Percentiles rank a stretch among this genome's conserved stretches.
Evolutionary conservation across 2,888 invertebrate genomes (phyloP).

Genomic region (Halictus ligatus): DNA sequence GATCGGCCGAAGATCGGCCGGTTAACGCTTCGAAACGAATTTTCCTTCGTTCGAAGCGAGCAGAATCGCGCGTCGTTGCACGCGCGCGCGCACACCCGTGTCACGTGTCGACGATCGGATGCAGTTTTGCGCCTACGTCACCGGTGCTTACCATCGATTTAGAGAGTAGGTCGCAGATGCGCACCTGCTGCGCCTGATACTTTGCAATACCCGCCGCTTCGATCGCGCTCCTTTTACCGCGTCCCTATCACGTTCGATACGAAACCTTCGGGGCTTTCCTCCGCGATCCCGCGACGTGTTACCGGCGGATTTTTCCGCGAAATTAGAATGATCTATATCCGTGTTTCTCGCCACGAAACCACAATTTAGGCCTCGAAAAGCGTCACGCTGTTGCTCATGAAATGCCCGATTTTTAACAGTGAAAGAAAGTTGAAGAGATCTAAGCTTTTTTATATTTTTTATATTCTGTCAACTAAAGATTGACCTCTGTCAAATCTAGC

Average conservation of each 20-base stretch:
- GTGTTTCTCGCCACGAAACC: too few relatives aligned
- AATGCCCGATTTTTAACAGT: too few relatives aligned
- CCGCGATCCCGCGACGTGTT: not conserved
- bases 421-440: too few relatives aligned
- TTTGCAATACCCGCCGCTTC: conserved; percentile 11
- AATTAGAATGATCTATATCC: not conserved
- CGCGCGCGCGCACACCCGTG: not conserved
- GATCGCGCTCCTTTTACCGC: not conserved
- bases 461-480: too few relatives aligned
- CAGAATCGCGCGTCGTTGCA: not conserved
- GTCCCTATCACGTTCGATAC: not conserved
- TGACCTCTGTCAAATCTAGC: too few relatives aligned
- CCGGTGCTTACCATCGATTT: conserved; percentile 54
- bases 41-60: not conserved
- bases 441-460: too few relatives aligned
- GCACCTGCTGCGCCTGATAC: conserved; percentile 49
- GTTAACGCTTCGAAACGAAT: not conserved
- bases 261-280: not conserved
- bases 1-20: not conserved
- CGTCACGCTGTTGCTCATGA: too few relatives aligned
- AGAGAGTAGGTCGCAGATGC: conserved; percentile 57
- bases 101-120: conserved; percentile 45
- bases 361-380: too few relatives aligned
- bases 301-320: too few relatives aligned
- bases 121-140: conserved; percentile 54